Evolutionary conservation across 2,888 invertebrate genomes (phyloP).

Genomic region (Drosophila monieri): DNA sequence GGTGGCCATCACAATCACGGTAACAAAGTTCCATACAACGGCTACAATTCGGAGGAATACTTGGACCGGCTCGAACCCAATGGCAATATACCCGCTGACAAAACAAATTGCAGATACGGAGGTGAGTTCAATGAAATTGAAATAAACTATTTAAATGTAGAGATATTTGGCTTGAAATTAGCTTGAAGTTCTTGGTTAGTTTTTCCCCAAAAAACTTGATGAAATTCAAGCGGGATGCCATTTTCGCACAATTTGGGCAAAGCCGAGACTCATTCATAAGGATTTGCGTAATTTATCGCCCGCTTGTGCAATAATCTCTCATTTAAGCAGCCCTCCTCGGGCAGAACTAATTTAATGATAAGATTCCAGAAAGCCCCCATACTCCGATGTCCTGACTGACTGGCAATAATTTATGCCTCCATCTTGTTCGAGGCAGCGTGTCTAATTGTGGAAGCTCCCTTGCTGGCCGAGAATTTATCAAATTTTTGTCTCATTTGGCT

Average conservation of each 20-base stretch:
- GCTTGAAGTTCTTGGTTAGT: not conserved
- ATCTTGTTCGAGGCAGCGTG: slow-evolving; percentile 55
- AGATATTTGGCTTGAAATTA: too few relatives aligned
- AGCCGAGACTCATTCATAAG: slow-evolving; percentile 65
- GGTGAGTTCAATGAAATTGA: slow-evolving; percentile 69
- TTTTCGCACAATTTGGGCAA: slow-evolving; percentile 38
- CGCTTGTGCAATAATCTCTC: slow-evolving; percentile 70
- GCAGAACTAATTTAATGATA: slow-evolving; percentile 74
- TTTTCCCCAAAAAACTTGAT: not conserved
- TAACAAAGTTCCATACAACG: slow-evolving; percentile 94
- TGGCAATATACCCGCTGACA: slow-evolving; percentile 95
- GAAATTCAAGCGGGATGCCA: slow-evolving; percentile 1
- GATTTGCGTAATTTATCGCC: slow-evolving; percentile 70
- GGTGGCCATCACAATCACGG: slow-evolving; percentile 85
- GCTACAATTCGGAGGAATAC: slow-evolving; percentile 95
- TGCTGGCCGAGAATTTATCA: slow-evolving; percentile 58
- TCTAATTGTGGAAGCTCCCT: slow-evolving; percentile 61
- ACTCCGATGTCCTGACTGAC: slow-evolving; percentile 16
- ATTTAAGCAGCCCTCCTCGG: slow-evolving; percentile 52
- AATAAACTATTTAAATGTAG: not conserved
- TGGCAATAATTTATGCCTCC: slow-evolving; percentile 54
- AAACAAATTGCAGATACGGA: slow-evolving; percentile 90
- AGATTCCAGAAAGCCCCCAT: slow-evolving; percentile 32
- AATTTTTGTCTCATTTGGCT: slow-evolving; percentile 72
- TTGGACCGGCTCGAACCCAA: slow-evolving; percentile 96